Base-by-base conservation (phyloP, 2,113 vertebrate species). In the Actenoides lindsayi region DNA sequence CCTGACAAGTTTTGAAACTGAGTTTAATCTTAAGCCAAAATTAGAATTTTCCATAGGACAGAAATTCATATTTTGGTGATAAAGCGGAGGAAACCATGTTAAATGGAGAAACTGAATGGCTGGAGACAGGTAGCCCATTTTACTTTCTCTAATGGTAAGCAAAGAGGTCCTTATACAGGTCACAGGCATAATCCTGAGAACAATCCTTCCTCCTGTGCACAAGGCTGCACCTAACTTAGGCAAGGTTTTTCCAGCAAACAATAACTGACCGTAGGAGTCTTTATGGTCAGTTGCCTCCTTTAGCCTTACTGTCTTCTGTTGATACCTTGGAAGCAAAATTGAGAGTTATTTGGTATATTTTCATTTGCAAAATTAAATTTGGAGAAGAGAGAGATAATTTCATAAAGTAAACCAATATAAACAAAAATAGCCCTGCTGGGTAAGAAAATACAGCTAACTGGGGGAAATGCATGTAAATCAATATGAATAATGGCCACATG, bases 361-460 rank as follows among this genome's bases (percentile, higher is more conserved):
- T 89, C 53, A 83, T 93, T 96, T 93, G 57, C 77, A 79, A 96
- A 91, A 93, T 83, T 91, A 35, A 59, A 89, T 89, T 87, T 88
- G 81, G 77, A 84, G 57, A 73, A 54, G 42, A 94, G 64, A 68
- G n/a, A 85, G 48, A 63, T 35, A 73, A 76, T 87, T 93, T 85
- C 78, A 50, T 89, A 80, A 92, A 79, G 30, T 30, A 93, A 96
- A 91, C 44, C 33, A 37, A 76, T 44, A 79, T 60, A 75, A 92
- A 80, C 62, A 93, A 79, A 87, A 94, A 54, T 21, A 84, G 35
- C 27, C n/a, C 54, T 9, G 16, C 77, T 20, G 59, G 57, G 63
- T 53, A 87, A 87, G 86, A 56, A 78, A 89, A 82, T 87, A 75
- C n/a, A 91, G 69, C 53, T 82, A 73, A 59, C 23, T 54, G 48